Evolutionary conservation across 2,888 invertebrate genomes (phyloP), one percentile per base, ranked within the genome.

Genomic region (Hyposoter didymator): DNA sequence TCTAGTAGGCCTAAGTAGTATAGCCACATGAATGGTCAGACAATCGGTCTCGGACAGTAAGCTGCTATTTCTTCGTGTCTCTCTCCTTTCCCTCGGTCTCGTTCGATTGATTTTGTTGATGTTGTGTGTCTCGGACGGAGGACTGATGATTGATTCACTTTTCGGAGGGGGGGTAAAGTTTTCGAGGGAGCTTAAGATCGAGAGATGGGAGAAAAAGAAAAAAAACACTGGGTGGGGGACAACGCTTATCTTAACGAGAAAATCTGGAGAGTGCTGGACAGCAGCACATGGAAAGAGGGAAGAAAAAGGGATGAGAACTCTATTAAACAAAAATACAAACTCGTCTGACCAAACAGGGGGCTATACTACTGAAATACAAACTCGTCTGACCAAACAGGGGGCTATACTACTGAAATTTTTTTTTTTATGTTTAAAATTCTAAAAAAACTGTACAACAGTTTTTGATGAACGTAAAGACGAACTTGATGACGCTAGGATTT

Each of bases 21-120:
- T 49, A 76, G 64, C 64, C 76, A 76, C 70, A 66, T 52, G 64
- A 72, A 80, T 76, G 55, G 80, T 84, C 84, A 66, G 75, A 52
- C 84, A 45, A 55, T 67, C 55, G 67, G 70, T n/a, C 28, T 64
- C 66, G 74, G 39, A 5, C 52, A 35, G 67, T 70, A 32, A 69
- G 35, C 22, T 67, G 47, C 45, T 45, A 19, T 22, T 67, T 47
- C 66, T 35, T 47, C 17, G 64, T 43, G 47, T 62, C 52, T 49
- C 72, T n/a, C 22, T 59, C 59, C 43, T 19, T 49, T 45, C 12
- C 2, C 67, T 66, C 0, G 28, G 28, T 32, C 69, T 47, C 28
- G 7, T 5, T 28, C 12, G n/a, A 2, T 69, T 43, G 22, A 59
- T 59, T 22, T 59, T 28, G 55, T 28, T 59, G 3, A 28, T 59